These are phyloP conservation scores for Tetragnatha montana DNA, from an alignment of 2,888 invertebrate genomes.

Conservation along the genomic window DNA sequence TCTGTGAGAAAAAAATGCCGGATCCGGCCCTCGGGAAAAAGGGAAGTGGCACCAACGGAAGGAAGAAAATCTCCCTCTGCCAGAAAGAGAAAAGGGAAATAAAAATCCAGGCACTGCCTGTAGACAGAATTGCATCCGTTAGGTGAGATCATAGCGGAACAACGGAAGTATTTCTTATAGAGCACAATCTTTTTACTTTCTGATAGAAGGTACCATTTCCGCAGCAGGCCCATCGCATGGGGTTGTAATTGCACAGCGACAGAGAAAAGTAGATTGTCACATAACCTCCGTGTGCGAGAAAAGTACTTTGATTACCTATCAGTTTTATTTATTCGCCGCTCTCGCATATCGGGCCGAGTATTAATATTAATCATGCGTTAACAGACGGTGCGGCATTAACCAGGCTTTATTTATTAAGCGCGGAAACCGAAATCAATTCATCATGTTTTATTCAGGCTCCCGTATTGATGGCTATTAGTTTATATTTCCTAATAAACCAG, in stretches of 20 bases:
- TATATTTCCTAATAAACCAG: neutral
- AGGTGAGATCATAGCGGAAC: slow-evolving; percentile 63
- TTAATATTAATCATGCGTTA: slow-evolving; percentile 23
- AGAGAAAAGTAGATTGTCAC: slow-evolving; percentile 53
- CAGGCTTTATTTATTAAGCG: slow-evolving; percentile 13
- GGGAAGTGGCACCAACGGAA: slow-evolving; percentile 18
- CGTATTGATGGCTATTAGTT: neutral
- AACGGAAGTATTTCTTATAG: slow-evolving; percentile 61
- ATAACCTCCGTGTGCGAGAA: slow-evolving; percentile 37
- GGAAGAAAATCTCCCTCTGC: slow-evolving; percentile 33
- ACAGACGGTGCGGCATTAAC: slow-evolving; percentile 26
- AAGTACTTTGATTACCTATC: slow-evolving; percentile 43
- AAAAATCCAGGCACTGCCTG: slow-evolving; percentile 48
- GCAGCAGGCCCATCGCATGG: slow-evolving; percentile 51
- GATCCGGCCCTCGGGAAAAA: neutral
- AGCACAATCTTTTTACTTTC: slow-evolving; percentile 49
- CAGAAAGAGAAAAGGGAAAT: slow-evolving; percentile 36
- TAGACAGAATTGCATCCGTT: slow-evolving; percentile 64
- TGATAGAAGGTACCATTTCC: slow-evolving; percentile 63
- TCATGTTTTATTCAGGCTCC: neutral
- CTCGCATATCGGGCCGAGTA: slow-evolving; percentile 12
- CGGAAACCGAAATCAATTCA: slow-evolving; percentile 1
- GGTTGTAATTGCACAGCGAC: slow-evolving; percentile 45
- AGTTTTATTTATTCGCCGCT: slow-evolving; percentile 28
- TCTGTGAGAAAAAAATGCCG: neutral